Evolutionary conservation across 2,797 vertebrate species (phyloP).

Genomic region (Falco concolor): DNA sequence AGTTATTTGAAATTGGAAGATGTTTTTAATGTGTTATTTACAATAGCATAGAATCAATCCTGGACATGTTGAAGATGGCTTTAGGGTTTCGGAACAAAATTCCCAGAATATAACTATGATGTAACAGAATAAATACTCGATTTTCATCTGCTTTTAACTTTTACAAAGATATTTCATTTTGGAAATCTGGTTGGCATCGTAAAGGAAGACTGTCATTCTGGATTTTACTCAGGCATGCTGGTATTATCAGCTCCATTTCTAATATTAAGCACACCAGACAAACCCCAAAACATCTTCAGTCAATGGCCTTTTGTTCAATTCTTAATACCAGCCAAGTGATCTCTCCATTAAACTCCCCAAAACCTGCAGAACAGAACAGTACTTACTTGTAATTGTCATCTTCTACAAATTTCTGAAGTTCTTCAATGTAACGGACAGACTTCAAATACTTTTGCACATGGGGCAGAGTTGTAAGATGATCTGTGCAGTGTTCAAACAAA

Average conservation of each 20-base stretch:
- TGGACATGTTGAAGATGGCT: neutral
- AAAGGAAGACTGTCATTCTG: neutral
- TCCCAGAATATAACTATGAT: neutral
- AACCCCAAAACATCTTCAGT: neutral
- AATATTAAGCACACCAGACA: neutral
- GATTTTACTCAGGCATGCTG: neutral
- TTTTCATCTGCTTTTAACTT: neutral
- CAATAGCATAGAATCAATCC: neutral
- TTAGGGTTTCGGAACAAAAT: neutral
- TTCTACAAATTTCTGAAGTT: constrained; percentile 95
- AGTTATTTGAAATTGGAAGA: neutral
- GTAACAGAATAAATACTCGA: neutral
- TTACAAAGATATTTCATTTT: neutral
- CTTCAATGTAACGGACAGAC: constrained; percentile 93
- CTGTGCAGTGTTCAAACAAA: constrained; percentile 60
- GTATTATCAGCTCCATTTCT: neutral
- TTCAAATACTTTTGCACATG: constrained; percentile 94
- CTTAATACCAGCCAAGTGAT: neutral
- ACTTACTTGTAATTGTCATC: constrained; percentile 97
- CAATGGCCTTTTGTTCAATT: neutral
- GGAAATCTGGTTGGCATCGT: neutral
- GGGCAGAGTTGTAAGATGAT: constrained; percentile 86
- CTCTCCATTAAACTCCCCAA: neutral
- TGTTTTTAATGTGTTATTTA: neutral
- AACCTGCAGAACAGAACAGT: neutral